Evolutionary conservation across 2,113 vertebrate genomes (phyloP), one percentile per base, ranked within the genome.

Genomic region (Ahaetulla prasina): DNA sequence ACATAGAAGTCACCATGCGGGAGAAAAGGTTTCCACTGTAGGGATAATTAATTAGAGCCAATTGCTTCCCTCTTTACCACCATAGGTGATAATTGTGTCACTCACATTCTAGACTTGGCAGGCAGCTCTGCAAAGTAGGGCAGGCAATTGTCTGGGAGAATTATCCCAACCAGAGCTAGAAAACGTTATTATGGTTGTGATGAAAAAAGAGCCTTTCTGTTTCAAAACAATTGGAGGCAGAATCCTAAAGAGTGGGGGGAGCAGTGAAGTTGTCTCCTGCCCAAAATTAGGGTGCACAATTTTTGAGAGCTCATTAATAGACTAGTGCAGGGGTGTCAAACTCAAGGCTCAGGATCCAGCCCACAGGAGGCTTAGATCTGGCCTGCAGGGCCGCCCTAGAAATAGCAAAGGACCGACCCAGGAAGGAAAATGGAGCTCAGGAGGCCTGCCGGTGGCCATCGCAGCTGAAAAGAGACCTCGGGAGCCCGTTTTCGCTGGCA

Each of bases 41-140:
- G 23, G 54, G n/a, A 39, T 91, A 74, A 88, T 93, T 90, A 93
- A 93, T 80, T 50, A 68, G 27, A 93, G 39, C 84, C 89, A n/a
- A 47, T 85, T 25, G 8, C 47, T 68, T 60, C 25, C 74, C 49
- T 25, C 43, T 60, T 80, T 80, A 43, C 63, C 25, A 55, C 49
- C 25, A 86, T 45, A 90, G 84, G 89, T 80, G 85, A 55, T 47
- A 20, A 35, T 80, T 47, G 90, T 90, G 57, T 93, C 89, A 84
- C 55, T 45, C 23, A 43, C 49, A n/a, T 35, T n/a, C 39, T 25
- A 16, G 23, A 27, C 8, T 54, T 54, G 49, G 89, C 85, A 20
- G 27, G 12, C 11, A 20, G 25, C 23, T 74, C 27, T 57, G 27
- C 3, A 35, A 47, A 90, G 53, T 10, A 68, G 18, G 85, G 12